Evolutionary conservation across 2,888 invertebrate species (phyloP), one percentile per base, ranked within the genome.

Genomic region (Dolichomitus sp.): DNA sequence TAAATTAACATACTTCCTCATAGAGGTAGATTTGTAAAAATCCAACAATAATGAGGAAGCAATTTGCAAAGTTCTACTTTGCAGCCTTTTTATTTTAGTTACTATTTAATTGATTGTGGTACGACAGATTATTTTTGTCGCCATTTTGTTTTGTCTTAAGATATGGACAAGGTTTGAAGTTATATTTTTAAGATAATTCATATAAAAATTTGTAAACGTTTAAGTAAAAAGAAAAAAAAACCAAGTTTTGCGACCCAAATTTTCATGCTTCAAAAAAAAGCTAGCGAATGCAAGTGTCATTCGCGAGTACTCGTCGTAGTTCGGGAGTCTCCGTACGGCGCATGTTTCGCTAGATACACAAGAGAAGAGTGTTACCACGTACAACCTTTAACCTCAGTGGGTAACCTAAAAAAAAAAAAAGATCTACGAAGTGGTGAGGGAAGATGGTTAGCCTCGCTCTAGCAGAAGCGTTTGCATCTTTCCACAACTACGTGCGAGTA

Each of bases 351-450:
- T 37, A 37, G 37, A 17, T 17, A 37, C 40, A 37, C 61, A 9
- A 33, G 42, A 27, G 42, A 4, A 6, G 54, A 57, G 27, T 12
- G 54, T 70, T 37, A 73, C 17, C 73, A 17, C 48, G 61, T n/a
- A 70, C 70, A 82, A 82, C 78, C 82, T 82, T 78, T 80, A 74
- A 83, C 83, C 83, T 80, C 73, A 66, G 66, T 61, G 76, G 65
- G 61, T 83, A 83, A 83, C 83, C 80, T 83, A 68, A 40, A 81
- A 77, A 75, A 72, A 63, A 61, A 59, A 75, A 61, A 66, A 40
- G 23, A 48, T 48, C 27, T 19, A 17, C 3, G 11, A 27, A 61
- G 57, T 59, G 68, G 78, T 59, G 45, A 69, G 69, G 63, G 48
- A 73, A 81, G 17, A 81, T 77, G 75, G 74, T 82, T 23, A 40